Evolutionary conservation across 2,888 invertebrate genomes (phyloP).

Genomic region (Stenolophus ochropezus): DNA sequence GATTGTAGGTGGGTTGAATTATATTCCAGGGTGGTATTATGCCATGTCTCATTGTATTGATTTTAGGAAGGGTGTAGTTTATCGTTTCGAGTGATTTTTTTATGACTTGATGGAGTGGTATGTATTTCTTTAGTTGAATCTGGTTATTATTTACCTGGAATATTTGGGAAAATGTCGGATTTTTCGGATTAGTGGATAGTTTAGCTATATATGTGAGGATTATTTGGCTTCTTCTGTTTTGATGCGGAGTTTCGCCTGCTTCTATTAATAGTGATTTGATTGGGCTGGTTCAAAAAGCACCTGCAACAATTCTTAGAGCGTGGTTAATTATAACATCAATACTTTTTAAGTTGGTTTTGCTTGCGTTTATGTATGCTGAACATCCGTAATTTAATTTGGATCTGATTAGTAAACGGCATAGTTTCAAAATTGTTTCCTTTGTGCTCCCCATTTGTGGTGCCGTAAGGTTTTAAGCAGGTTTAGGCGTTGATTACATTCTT

Average conservation of each 20-base stretch:
- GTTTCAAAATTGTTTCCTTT: background rate
- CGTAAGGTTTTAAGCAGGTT: slow-evolving; percentile 17
- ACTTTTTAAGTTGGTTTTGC: background rate
- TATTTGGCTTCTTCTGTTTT: background rate
- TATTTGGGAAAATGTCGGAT: background rate
- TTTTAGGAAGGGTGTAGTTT: background rate
- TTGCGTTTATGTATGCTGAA: background rate
- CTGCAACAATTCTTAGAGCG: slow-evolving; percentile 1
- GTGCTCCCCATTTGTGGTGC: slow-evolving; percentile 22
- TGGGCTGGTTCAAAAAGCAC: slow-evolving; percentile 21
- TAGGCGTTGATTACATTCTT: background rate
- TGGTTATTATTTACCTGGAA: background rate
- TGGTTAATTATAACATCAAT: background rate
- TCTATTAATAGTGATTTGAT: background rate
- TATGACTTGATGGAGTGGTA: background rate
- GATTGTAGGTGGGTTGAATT: background rate
- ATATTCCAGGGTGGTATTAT: background rate
- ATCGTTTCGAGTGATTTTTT: background rate
- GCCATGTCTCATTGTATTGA: background rate
- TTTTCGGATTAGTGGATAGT: background rate
- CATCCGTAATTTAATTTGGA: slow-evolving; percentile 11
- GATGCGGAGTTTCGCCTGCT: background rate
- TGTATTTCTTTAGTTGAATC: background rate
- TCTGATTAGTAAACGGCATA: slow-evolving; percentile 9
- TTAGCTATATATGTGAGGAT: background rate